These are phyloP conservation scores for Acanthis flammea DNA, from an alignment of 2,797 vertebrate genomes.

Conservation along the genomic window DNA sequence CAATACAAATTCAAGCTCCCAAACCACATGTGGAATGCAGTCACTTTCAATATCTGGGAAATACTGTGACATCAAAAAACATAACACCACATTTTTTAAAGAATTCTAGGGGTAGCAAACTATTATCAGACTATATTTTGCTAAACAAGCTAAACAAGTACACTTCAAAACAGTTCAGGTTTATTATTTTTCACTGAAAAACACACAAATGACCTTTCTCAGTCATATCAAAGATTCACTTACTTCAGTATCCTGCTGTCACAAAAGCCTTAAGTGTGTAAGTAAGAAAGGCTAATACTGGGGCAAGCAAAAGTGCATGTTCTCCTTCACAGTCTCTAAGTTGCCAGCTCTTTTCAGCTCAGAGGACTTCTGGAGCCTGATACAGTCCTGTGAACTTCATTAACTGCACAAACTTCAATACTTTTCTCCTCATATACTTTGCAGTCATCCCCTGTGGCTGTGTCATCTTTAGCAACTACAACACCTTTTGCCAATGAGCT, in stretches of 20 bases:
- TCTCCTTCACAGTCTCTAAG: not conserved
- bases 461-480: not conserved
- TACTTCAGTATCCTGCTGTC: not conserved
- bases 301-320: accelerated
- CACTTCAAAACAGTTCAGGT: not conserved
- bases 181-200: not conserved
- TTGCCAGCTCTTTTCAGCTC: not conserved
- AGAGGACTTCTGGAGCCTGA: not conserved
- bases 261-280: accelerated
- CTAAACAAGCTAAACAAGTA: not conserved
- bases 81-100: not conserved
- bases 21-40: not conserved
- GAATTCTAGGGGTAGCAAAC: not conserved
- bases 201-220: not conserved
- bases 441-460: not conserved
- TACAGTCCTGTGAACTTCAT: not conserved
- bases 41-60: not conserved
- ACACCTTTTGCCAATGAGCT: not conserved
- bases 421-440: not conserved
- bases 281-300: not conserved
- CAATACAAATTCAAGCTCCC: not conserved
- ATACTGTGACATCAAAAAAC: not conserved
- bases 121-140: not conserved
- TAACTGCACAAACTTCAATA: not conserved
- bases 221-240: not conserved